Percentiles rank a stretch among this genome's conserved stretches.
Conservation (phyloP, 2,888 invertebrate genomes). For the Scaptomyza flava region DNA sequence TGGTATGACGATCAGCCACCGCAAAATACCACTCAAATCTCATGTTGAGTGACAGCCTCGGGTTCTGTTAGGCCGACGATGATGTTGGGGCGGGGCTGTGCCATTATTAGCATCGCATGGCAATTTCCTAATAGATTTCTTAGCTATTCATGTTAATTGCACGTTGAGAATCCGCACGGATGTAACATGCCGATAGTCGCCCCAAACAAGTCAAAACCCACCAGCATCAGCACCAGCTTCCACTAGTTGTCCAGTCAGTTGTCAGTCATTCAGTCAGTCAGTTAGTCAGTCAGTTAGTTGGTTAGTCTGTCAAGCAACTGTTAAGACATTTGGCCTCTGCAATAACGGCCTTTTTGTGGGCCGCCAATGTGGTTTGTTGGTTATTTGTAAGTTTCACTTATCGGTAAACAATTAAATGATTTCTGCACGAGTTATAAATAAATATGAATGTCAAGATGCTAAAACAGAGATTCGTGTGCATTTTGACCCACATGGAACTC, state of each 20-base stretch:
- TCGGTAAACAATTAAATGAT: constrained; percentile 68
- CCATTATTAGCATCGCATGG: constrained; percentile 69
- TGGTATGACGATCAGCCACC: neutral
- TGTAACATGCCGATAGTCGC: constrained; percentile 69
- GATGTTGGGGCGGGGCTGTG: constrained; percentile 46
- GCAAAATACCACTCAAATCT: constrained; percentile 9
- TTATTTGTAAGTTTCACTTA: constrained; percentile 62
- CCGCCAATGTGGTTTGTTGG: constrained; percentile 19
- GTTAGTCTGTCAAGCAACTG: constrained; percentile 14
- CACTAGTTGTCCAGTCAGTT: constrained; percentile 42
- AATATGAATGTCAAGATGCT: constrained; percentile 72
- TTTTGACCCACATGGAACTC: constrained; percentile 70
- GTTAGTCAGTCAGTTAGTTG: constrained; percentile 18
- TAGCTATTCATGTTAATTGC: constrained; percentile 63
- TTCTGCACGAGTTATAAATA: constrained; percentile 68
- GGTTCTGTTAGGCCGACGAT: constrained; percentile 41
- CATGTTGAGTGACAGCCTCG: constrained; percentile 32
- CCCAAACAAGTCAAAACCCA: constrained; percentile 39
- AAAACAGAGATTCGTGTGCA: constrained; percentile 59
- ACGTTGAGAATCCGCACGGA: constrained; percentile 58
- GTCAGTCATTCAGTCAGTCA: constrained; percentile 49
- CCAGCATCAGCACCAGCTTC: constrained; percentile 13
- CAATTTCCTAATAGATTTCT: constrained; percentile 71
- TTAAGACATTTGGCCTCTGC: constrained; percentile 14
- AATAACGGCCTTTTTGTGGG: constrained; percentile 16